A percentile compares a stretch with the other conserved stretches of the same genome.
phyloP scores from a whole-genome alignment of 2,888 invertebrate species.

The Drosophila peninsularis region DNA sequence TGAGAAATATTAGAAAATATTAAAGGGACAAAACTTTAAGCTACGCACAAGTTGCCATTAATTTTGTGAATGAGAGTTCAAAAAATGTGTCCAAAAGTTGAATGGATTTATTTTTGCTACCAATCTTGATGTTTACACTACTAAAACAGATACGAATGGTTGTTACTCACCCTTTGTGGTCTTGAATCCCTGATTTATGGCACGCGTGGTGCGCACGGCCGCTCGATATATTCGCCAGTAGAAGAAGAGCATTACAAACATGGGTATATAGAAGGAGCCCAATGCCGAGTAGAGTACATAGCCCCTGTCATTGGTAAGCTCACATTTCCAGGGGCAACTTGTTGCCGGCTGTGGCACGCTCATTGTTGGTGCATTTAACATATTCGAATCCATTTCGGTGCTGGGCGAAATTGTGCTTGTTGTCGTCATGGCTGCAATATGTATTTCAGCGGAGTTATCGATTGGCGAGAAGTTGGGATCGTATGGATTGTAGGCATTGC shows the following conservation, averaged over 20 bases:
- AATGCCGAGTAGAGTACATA: slow-evolving; percentile 98
- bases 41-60: slow-evolving; percentile 73
- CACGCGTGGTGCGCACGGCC: slow-evolving; percentile 95
- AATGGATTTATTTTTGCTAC: slow-evolving; percentile 14
- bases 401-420: slow-evolving; percentile 17
- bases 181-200: slow-evolving; percentile 95
- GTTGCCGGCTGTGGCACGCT: slow-evolving; percentile 45
- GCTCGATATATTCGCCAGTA: slow-evolving; percentile 98
- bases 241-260: slow-evolving; percentile 99
- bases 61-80: slow-evolving; percentile 56
- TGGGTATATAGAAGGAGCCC: slow-evolving; percentile 99
- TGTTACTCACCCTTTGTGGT: slow-evolving; percentile 90
- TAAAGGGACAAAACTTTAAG: slow-evolving; percentile 65
- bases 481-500: slow-evolving; percentile 78
- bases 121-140: slow-evolving; percentile 25
- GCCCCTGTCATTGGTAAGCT: slow-evolving; percentile 96
- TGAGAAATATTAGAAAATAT: slow-evolving; percentile 53
- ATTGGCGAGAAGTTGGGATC: slow-evolving; percentile 75
- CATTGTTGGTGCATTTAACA: slow-evolving; percentile 34
- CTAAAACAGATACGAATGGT: slow-evolving; percentile 1
- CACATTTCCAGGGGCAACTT: slow-evolving; percentile 94
- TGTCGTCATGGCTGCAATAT: slow-evolving; percentile 50
- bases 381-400: slow-evolving; percentile 50
- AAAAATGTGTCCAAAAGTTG: slow-evolving; percentile 56
- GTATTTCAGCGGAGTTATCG: slow-evolving; percentile 63